phyloP scores from a whole-genome alignment of 1,140 invertebrate genomes.

The Campodea augens region DNA sequence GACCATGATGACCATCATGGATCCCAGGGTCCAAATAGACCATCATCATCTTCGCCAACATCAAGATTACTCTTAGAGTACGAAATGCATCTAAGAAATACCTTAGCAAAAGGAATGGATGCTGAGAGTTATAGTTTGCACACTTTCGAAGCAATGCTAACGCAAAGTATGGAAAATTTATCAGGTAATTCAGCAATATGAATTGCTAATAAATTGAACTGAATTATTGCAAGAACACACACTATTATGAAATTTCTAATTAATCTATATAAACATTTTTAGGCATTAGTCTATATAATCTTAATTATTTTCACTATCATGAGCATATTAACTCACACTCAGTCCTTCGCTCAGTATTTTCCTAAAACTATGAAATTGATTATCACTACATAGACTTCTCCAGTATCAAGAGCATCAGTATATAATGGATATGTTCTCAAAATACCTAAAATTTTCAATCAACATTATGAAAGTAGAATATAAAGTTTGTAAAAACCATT shows the following conservation, averaged over 20 bases:
- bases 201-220: no score
- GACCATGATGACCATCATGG: slow-evolving; percentile 52
- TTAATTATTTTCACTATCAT: background rate
- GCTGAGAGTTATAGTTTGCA: slow-evolving; percentile 84
- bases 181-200: no score
- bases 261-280: no score
- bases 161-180: slow-evolving; percentile 88
- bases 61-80: slow-evolving; percentile 74
- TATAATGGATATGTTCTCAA: no score
- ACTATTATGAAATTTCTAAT: background rate
- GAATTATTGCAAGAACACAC: background rate
- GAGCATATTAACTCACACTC: no score
- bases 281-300: background rate
- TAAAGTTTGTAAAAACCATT: no score
- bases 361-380: no score
- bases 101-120: slow-evolving; percentile 83
- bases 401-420: no score
- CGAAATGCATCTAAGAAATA: slow-evolving; percentile 85
- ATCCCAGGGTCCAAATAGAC: slow-evolving; percentile 21
- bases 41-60: slow-evolving; percentile 67
- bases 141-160: slow-evolving; percentile 77
- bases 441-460: no score
- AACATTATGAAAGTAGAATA: no score
- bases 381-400: no score
- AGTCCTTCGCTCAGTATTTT: no score